Evolutionary conservation across 2,113 vertebrate species (phyloP), one percentile per base, ranked within the genome.

Genomic region (Heliornis fulica): DNA sequence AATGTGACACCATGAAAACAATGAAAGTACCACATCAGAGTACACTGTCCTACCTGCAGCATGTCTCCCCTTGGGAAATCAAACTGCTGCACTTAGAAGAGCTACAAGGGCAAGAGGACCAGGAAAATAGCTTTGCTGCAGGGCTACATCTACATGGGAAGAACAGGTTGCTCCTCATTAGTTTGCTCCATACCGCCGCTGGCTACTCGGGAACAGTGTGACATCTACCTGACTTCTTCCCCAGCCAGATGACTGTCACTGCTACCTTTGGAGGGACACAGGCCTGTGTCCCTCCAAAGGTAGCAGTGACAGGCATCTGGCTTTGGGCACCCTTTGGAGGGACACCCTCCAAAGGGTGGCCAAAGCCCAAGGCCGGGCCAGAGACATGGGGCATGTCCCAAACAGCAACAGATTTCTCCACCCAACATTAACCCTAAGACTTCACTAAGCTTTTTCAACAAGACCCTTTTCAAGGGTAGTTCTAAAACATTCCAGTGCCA

Each of bases 131-230:
- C 25, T n/a, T 25, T 41, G 36, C 40, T 61, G 54, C 72, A 81
- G 63, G 36, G 61, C 32, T 40, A 6, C 16, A 23, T 5, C 56
- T 19, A 2, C 32, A 26, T 3, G 7, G n/a, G 46, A 26, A n/a
- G 15, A 46, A 17, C 12, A 29, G 46, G n/a, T 13, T 79, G 17
- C 11, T 82, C 61, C 65, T 79, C 21, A 10, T 29, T 9, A 15
- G 8, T 3, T 78, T n/a, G 23, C 23, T n/a, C 51, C 1, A 0
- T 16, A 32, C n/a, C 28, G 38, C 23, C 2, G 0, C 23, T n/a
- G 48, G 40, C 41, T 61, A 25, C 74, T 26, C 5, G 2, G 31
- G 31, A 7, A 28, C 5, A 71, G 10, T 0, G 0, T 19, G 65
- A 74, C n/a, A 32, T 40, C 17, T 13, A 11, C 25, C 18, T 13